These are phyloP conservation scores for Oegoconia quadripuncta DNA, from an alignment of 2,888 invertebrate genomes.

Conservation along the genomic window DNA sequence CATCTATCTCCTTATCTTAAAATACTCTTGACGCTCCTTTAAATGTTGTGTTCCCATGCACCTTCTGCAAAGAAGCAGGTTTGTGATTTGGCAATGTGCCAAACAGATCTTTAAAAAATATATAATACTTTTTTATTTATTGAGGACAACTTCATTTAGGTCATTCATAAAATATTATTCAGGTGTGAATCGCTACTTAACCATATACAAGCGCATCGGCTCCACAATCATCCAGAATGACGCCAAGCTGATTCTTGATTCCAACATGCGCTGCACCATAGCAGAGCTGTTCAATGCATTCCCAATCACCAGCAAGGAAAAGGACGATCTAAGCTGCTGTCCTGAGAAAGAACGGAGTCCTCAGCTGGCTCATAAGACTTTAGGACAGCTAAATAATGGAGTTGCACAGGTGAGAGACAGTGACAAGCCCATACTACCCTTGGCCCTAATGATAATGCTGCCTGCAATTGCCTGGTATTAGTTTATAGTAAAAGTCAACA, in stretches of 20 bases:
- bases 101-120: too few species aligned
- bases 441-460: too few species aligned
- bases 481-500: too few species aligned
- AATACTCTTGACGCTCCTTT: too few species aligned
- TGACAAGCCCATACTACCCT: too few species aligned
- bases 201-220: conserved; percentile 84
- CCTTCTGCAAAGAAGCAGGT: too few species aligned
- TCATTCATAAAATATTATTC: conserved; percentile 22
- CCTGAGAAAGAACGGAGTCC: conserved; percentile 82
- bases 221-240: conserved; percentile 84
- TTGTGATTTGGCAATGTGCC: too few species aligned
- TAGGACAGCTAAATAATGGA: conserved; percentile 83
- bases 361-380: conserved; percentile 75
- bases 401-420: conserved; percentile 81
- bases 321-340: conserved; percentile 83
- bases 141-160: background rate
- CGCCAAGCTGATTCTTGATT: conserved; percentile 81
- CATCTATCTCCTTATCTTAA: too few species aligned
- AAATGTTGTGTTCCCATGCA: too few species aligned
- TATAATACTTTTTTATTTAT: background rate
- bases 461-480: too few species aligned
- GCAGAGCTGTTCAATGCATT: conserved; percentile 81
- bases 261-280: conserved; percentile 81
- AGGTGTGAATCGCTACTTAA: conserved; percentile 83
- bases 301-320: conserved; percentile 84